Evolutionary conservation across 2,888 invertebrate species (phyloP), one percentile per base, ranked within the genome.

Genomic region (Metalampra italica): DNA sequence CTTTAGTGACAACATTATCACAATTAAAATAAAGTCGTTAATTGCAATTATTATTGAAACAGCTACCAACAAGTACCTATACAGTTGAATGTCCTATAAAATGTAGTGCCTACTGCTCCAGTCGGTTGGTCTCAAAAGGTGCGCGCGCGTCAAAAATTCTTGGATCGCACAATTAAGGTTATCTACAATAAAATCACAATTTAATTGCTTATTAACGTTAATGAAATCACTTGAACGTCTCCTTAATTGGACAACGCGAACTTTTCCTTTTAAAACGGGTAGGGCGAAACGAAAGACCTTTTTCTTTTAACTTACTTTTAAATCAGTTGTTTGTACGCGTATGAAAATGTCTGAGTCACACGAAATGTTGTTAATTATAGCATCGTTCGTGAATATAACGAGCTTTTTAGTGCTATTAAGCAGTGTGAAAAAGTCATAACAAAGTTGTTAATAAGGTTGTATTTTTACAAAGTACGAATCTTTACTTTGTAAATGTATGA

Each of bases 181-280:
- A 73, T 73, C 72, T 74, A 75, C 61, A 81, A 76, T 87, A 87
- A 88, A 86, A 74, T 75, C 55, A 65, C 68, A 54, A 68, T 77
- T 84, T 85, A 78, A 87, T 83, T 70, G 65, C 78, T 68, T 78
- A 73, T 75, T 73, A 71, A 62, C 62, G 64, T 62, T 62, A 71
- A 82, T 82, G 78, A 80, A 80, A 75, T 78, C 69, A 71, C 74
- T 69, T 71, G 64, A 81, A 74, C 62, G 73, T 73, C 63, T 56
- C 68, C 71, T 71, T 82, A 82, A 82, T 82, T 80, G 81, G 75
- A 56, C 50, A 46, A 56, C 56, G 61, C 57, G 60, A 52, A 50
- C 54, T 57, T 60, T 56, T 56, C 46, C 45, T 48, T 47, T 46
- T 50, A 45, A 14, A 50, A 22, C 46, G 49, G 45, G 45, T 45